Base-by-base conservation (phyloP, 2,797 vertebrate species). In the Trachurus trachurus region DNA sequence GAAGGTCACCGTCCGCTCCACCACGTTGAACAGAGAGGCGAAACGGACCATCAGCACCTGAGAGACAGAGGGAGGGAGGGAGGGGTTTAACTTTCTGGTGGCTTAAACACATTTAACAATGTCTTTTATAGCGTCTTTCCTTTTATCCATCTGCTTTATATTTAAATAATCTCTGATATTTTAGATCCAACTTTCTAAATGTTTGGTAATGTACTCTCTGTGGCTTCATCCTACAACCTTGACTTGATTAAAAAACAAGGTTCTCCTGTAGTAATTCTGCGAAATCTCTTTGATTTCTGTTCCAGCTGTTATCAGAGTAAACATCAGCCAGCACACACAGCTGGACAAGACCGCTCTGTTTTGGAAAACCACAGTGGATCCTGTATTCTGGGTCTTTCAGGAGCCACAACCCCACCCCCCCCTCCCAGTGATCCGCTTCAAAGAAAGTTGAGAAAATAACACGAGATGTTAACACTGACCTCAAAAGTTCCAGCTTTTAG, bases 31-130 rank as follows among this genome's bases (percentile, higher is more conserved):
- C 76, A 99, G 88, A 11, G 98, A 97, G 15, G 97, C 97, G 83
- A 99, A 99, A 8, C 97, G 95, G 68, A 99, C 98, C 97, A 99
- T 98, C 92, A 99, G 94, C 90, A 99, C 98, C 98, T 99, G 91
- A 31, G 84, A 83, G 78, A 15, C 61, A 56, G 7, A n/a, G 12
- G 22, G 17, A 22, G 21, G 6, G 9, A 2, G 2, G 1, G 1
- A 44, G 26, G 6, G 4, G 6, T 37, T 78, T 61, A 39, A 63
- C 31, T 34, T 37, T 5, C 8, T 12, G 17, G 1, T 44, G 37
- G 26, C 13, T 60, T 0, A 52, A 34, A 71, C 21, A 31, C 22
- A 11, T 1, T 8, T n/a, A 29, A 56, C 21, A 26, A 52, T 22
- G n/a, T 52, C 29, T 10, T 26, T 56, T 31, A n/a, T 9, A 37